phyloP scores from a whole-genome alignment of 2,113 vertebrate species.

The Recurvirostra avosetta region DNA sequence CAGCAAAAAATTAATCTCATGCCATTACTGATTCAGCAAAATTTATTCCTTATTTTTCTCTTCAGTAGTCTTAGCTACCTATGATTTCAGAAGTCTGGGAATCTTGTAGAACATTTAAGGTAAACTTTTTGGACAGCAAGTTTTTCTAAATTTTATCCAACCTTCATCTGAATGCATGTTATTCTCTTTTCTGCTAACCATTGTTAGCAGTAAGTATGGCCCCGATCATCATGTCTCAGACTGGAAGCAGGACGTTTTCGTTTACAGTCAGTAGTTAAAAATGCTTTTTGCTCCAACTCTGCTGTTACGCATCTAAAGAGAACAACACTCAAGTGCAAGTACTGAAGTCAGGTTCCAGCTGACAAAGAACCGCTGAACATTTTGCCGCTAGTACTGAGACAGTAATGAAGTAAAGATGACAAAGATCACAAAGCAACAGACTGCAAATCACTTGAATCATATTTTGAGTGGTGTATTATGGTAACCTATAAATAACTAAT shows the following conservation, averaged over 20 bases:
- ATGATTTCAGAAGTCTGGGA: neutral
- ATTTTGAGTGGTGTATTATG: constrained; percentile 76
- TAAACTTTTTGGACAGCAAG: neutral
- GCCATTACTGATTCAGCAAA: neutral
- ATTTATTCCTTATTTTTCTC: constrained; percentile 5
- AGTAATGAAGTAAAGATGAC: constrained; percentile 53
- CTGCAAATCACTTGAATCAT: constrained; percentile 75
- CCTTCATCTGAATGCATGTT: neutral
- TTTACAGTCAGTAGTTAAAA: neutral
- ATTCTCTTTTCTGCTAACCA: neutral
- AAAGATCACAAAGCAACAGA: constrained; percentile 68
- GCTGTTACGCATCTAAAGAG: neutral
- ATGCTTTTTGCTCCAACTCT: neutral
- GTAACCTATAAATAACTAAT: constrained; percentile 83
- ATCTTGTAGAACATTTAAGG: neutral
- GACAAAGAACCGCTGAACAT: constrained; percentile 17
- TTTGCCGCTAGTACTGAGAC: neutral
- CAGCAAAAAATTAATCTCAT: neutral
- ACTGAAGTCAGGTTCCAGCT: neutral
- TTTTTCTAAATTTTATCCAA: neutral
- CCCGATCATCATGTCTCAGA: neutral
- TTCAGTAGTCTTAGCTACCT: neutral
- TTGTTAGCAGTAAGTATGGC: neutral
- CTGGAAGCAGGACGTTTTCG: neutral
- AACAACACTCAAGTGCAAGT: neutral